A percentile compares a stretch with the other conserved stretches of the same genome.
Conservation (phyloP, 2,888 invertebrate species). For the Encarsia formosa region DNA sequence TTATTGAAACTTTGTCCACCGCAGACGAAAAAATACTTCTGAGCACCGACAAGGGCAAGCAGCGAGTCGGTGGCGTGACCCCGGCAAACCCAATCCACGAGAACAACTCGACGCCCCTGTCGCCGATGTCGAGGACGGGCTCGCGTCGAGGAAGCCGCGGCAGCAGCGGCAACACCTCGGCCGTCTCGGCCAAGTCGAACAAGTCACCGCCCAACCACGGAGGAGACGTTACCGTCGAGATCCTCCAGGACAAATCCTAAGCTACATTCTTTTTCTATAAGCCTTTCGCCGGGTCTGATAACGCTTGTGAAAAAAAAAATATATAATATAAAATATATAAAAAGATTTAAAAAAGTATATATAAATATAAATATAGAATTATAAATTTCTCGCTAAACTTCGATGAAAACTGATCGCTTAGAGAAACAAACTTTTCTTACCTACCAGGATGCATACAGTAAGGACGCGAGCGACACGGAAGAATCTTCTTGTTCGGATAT, state of each 20-base stretch:
- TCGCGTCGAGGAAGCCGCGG: conserved; percentile 70
- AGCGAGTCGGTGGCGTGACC: conserved; percentile 21
- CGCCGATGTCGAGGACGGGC: conserved; percentile 55
- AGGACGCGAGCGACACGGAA: too few relatives aligned
- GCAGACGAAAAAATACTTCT: conserved; percentile 28
- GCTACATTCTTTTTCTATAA: too few relatives aligned
- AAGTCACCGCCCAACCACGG: conserved; percentile 49
- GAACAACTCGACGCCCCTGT: conserved; percentile 31
- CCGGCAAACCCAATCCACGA: conserved; percentile 22
- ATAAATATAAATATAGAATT: neutral
- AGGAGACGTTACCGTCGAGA: conserved; percentile 72
- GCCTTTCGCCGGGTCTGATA: too few relatives aligned
- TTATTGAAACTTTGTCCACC: too few relatives aligned
- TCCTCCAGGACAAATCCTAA: conserved; percentile 65
- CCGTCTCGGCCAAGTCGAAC: conserved; percentile 66
- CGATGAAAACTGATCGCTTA: neutral
- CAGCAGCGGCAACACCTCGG: conserved; percentile 72
- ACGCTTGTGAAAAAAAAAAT: too few relatives aligned
- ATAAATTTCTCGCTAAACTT: neutral
- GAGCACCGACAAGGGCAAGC: conserved; percentile 24
- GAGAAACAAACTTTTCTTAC: too few relatives aligned
- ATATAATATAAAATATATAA: neutral
- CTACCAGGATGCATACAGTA: too few relatives aligned
- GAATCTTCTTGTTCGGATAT: too few relatives aligned
- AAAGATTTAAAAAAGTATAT: neutral